These are phyloP conservation scores for Penaeus monodon DNA, from an alignment of 2,888 invertebrate genomes.

Conservation along the genomic window DNA sequence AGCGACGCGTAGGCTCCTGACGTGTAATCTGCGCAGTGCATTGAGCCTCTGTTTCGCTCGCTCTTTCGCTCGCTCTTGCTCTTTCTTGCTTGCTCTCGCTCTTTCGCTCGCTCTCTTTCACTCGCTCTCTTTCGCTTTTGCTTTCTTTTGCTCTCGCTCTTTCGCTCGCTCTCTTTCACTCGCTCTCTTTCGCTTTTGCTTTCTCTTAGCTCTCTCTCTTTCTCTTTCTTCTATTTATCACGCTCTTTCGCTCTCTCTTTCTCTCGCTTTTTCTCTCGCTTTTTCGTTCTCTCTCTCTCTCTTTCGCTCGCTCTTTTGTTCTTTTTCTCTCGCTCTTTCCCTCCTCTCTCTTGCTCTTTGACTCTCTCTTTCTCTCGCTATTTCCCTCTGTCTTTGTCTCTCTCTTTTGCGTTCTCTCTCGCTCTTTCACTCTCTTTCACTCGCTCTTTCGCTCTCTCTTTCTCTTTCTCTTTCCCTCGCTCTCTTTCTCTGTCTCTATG, in stretches of 20 bases:
- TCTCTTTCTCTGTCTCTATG: too few species aligned
- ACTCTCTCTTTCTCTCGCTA: background rate
- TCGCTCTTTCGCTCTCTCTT: background rate
- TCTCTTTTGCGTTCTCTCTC: background rate
- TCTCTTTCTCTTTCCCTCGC: too few species aligned
- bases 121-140: background rate
- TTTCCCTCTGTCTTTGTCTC: background rate
- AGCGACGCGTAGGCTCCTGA: conserved; percentile 28
- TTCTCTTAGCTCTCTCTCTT: background rate
- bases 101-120: background rate
- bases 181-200: conserved; percentile 6
- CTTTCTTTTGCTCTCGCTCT: background rate
- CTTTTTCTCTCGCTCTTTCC: background rate
- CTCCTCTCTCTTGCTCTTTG: background rate
- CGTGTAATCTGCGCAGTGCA: conserved; percentile 54
- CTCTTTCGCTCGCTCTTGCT: background rate
- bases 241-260: conserved; percentile 11
- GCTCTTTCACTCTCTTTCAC: background rate
- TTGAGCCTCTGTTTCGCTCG: conserved; percentile 32
- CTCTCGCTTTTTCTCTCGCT: conserved; percentile 27
- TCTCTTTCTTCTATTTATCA: background rate
- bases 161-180: background rate
- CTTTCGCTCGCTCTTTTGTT: background rate
- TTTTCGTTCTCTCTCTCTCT: background rate
- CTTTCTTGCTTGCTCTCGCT: background rate